These are phyloP conservation scores for Macroramphosus scolopax DNA, from an alignment of 2,797 vertebrate genomes.

Conservation along the genomic window DNA sequence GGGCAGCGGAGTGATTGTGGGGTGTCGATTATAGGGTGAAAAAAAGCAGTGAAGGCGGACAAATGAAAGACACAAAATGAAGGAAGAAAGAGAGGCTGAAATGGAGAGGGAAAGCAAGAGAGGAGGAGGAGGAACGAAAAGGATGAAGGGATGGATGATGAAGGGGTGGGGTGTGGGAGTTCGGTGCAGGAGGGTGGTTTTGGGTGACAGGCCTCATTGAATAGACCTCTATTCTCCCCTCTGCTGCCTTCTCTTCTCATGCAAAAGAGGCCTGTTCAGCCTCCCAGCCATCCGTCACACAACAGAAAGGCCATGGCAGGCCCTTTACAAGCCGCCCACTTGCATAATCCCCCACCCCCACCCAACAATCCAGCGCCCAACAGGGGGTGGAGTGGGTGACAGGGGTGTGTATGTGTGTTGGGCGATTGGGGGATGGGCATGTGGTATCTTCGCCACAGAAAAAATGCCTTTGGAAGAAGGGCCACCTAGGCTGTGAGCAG, in stretches of 20 bases:
- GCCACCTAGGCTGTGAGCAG: constrained; percentile 72
- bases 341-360: constrained; percentile 78
- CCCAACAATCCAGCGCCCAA: constrained; percentile 69
- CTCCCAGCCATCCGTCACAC: constrained; percentile 84
- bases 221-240: constrained; percentile 80
- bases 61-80: constrained; percentile 58
- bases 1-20: constrained; percentile 40
- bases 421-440: constrained; percentile 56
- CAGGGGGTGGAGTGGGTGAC: constrained; percentile 69
- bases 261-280: constrained; percentile 80
- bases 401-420: constrained; percentile 49
- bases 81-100: constrained; percentile 36
- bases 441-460: constrained; percentile 60
- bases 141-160: constrained; percentile 69
- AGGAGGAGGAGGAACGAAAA: constrained; percentile 61
- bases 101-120: constrained; percentile 2
- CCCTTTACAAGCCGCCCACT: constrained; percentile 82
- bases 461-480: constrained; percentile 62
- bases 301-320: constrained; percentile 84
- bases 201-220: constrained; percentile 79
- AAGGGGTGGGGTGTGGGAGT: constrained; percentile 67
- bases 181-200: constrained; percentile 65
- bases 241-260: constrained; percentile 79
- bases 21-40: constrained; percentile 54
- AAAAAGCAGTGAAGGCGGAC: constrained; percentile 42